Conservation (phyloP, 2,113 vertebrate species). For the Tenrec ecaudatus region DNA sequence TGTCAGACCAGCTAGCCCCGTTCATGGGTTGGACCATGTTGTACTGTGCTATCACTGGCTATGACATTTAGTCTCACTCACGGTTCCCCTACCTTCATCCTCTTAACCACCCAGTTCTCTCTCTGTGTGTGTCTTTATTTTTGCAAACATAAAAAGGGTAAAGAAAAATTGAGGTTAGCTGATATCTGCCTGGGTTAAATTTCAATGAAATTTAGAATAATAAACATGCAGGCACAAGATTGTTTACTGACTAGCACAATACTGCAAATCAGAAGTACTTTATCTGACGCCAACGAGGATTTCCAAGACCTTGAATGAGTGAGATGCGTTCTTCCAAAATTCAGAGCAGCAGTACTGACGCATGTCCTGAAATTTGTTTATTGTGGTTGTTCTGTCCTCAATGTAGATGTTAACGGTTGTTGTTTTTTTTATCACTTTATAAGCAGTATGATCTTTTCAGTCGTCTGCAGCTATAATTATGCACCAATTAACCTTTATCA, state of each 20-base stretch:
- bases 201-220: conserved; percentile 18
- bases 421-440: conserved; percentile 67
- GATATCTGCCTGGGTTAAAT: conserved; percentile 17
- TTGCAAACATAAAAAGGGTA: not conserved
- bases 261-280: not conserved
- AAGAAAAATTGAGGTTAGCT: not conserved
- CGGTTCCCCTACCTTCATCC: not conserved
- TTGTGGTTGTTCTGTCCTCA: conserved; percentile 66
- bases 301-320: not conserved
- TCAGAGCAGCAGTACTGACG: not conserved
- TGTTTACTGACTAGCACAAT: not conserved
- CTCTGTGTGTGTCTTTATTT: not conserved
- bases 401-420: conserved; percentile 59
- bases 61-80: not conserved
- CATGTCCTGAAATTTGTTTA: conserved; percentile 1
- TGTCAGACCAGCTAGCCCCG: not conserved
- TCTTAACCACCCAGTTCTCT: not conserved
- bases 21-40: not conserved
- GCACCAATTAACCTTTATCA: conserved; percentile 88
- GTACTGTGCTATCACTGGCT: rapidly evolving
- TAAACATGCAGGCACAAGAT: not conserved
- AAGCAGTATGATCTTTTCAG: conserved; percentile 77
- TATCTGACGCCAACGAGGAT: not conserved
- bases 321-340: not conserved
- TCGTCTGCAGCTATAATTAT: conserved; percentile 82